phyloP scores from a whole-genome alignment of 2,888 invertebrate species.

The Drosophila borealis region DNA sequence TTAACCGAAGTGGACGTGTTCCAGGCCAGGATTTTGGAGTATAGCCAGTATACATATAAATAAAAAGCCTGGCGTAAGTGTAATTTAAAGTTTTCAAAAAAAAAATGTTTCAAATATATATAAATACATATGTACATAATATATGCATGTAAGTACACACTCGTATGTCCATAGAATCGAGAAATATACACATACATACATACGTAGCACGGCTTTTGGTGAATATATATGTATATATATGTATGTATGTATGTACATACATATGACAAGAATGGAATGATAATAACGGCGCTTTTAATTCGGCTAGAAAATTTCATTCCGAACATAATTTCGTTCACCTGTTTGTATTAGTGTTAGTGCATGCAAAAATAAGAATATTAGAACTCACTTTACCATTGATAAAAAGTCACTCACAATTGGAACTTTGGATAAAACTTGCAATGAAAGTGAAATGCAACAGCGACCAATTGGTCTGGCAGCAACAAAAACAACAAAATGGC shows the following conservation, averaged over 20 bases:
- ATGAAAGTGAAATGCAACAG: slow-evolving; percentile 52
- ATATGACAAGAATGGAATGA: too few relatives aligned
- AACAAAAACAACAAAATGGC: slow-evolving; percentile 33
- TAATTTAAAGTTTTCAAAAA: not conserved
- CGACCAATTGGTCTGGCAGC: slow-evolving; percentile 9
- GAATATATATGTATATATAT: not conserved
- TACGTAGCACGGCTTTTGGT: too few relatives aligned
- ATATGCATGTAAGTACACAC: not conserved
- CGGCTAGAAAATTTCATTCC: too few relatives aligned
- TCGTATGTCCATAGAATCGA: not conserved
- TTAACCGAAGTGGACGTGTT: slow-evolving; percentile 22
- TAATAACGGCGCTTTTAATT: too few relatives aligned
- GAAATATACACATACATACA: not conserved
- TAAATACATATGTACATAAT: not conserved
- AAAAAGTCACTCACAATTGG: slow-evolving; percentile 21
- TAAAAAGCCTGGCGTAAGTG: not conserved
- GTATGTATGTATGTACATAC: not conserved
- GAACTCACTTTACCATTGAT: slow-evolving; percentile 10
- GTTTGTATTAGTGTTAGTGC: not conserved
- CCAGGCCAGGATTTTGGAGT: not conserved
- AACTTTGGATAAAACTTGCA: slow-evolving; percentile 16
- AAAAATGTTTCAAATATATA: not conserved
- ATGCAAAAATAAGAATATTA: too few relatives aligned
- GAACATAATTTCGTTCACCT: not conserved
- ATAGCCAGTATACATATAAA: not conserved